Conservation (phyloP, 1,140 invertebrate genomes). For the Leguminivora glycinivorella region DNA sequence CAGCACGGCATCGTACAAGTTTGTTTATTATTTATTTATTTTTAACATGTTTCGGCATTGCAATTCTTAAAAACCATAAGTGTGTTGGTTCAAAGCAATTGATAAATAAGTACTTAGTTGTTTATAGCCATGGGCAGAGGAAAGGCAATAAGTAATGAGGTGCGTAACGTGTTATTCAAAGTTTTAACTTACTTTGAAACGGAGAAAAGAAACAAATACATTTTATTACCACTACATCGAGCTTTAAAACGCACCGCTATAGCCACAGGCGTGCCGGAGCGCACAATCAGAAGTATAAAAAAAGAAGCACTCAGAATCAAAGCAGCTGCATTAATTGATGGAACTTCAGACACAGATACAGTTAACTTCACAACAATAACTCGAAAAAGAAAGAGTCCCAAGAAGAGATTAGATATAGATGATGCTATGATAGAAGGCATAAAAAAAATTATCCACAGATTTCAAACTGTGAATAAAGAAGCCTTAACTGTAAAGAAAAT, state of each 20-base stretch:
- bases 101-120: background rate
- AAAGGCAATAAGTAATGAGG: background rate
- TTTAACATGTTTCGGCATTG: background rate
- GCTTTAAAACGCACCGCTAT: background rate
- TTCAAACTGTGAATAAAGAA: background rate
- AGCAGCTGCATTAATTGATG: background rate
- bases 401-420: conserved; percentile 13
- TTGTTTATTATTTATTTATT: background rate
- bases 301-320: background rate
- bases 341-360: background rate
- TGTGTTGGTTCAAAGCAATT: background rate
- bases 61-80: background rate
- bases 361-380: background rate
- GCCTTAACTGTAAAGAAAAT: background rate
- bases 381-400: background rate
- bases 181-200: conserved; percentile 9
- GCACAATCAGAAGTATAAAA: conserved; percentile 15
- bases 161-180: conserved; percentile 7
- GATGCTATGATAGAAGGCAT: background rate
- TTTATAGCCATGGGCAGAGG: background rate
- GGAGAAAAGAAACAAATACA: conserved; percentile 9
- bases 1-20: background rate
- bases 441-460: background rate
- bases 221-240: background rate
- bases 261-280: background rate